Evolutionary conservation across 2,888 invertebrate genomes (phyloP).

Genomic region (Rhorus exstirpatorius): DNA sequence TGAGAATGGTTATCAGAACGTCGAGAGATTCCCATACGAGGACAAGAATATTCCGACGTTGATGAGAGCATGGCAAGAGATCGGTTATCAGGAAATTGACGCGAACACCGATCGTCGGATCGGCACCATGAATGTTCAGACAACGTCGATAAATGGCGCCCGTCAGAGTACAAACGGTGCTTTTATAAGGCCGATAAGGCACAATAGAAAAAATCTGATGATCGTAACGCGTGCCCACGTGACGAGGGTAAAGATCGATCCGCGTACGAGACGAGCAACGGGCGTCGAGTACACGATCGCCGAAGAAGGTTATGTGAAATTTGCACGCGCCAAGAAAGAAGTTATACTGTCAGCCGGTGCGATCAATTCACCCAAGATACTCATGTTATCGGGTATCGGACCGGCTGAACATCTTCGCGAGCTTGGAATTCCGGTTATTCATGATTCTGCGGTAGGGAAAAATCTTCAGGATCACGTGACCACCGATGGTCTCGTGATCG

Average conservation of each 20-base stretch:
- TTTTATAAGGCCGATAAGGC: constrained; percentile 89
- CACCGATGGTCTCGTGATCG: constrained; percentile 84
- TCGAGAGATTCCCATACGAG: constrained; percentile 89
- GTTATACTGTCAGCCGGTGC: constrained; percentile 87
- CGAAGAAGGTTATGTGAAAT: constrained; percentile 79
- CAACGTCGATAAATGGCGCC: constrained; percentile 88
- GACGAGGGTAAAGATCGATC: constrained; percentile 87
- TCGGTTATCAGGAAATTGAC: constrained; percentile 88
- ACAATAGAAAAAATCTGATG: constrained; percentile 84
- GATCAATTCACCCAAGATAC: constrained; percentile 87
- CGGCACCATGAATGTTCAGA: constrained; percentile 89
- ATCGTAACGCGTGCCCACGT: constrained; percentile 87
- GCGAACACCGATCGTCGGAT: constrained; percentile 88
- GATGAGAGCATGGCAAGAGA: constrained; percentile 89
- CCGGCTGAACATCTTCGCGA: constrained; percentile 83
- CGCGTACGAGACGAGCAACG: constrained; percentile 82
- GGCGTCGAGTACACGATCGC: constrained; percentile 85
- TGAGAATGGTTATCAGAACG: constrained; percentile 89
- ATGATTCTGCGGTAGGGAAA: constrained; percentile 86
- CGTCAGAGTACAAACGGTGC: constrained; percentile 89
- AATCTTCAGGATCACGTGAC: constrained; percentile 87
- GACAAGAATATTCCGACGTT: constrained; percentile 88
- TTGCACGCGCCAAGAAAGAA: constrained; percentile 85
- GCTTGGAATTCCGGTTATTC: constrained; percentile 83
- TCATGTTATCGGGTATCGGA: constrained; percentile 87